Evolutionary conservation across 2,888 invertebrate genomes (phyloP).

Genomic region (Hydropsyche betteni): DNA sequence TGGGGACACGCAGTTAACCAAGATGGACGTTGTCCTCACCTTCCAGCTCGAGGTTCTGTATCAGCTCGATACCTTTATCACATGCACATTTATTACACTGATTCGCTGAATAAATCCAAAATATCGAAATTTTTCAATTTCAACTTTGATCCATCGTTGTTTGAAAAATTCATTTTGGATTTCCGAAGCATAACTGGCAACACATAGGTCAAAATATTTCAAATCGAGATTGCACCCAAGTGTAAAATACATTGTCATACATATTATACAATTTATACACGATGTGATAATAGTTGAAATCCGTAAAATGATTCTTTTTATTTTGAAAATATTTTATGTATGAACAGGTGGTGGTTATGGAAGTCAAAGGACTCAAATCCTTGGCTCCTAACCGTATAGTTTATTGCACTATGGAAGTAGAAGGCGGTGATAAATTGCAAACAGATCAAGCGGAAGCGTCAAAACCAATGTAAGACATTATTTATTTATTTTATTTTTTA

Average conservation of each 20-base stretch:
- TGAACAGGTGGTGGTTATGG: constrained; percentile 94
- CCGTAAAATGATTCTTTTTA: neutral
- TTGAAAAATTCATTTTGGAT: too few species aligned
- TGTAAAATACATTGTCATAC: too few species aligned
- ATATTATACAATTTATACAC: too few species aligned
- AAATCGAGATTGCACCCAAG: too few species aligned
- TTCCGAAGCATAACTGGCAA: too few species aligned
- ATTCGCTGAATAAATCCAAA: too few species aligned
- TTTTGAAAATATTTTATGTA: constrained; percentile 52
- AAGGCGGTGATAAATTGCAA: constrained; percentile 98
- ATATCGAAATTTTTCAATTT: too few species aligned
- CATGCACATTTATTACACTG: too few species aligned
- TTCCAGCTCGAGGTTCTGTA: constrained; percentile 90
- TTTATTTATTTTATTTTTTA: constrained; percentile 17
- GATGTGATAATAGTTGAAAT: too few species aligned
- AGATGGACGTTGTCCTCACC: constrained; percentile 97
- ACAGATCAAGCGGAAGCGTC: constrained; percentile 99
- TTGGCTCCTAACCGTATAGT: constrained; percentile 97
- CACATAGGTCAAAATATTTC: too few species aligned
- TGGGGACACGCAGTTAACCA: constrained; percentile 93
- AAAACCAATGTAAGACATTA: constrained; percentile 85
- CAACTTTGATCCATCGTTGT: too few species aligned
- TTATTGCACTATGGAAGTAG: constrained; percentile 99
- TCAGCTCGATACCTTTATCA: too few species aligned
- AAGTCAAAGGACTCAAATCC: constrained; percentile 97